phyloP scores from a whole-genome alignment of 2,797 vertebrate genomes.

The Molossus alvarezi region DNA sequence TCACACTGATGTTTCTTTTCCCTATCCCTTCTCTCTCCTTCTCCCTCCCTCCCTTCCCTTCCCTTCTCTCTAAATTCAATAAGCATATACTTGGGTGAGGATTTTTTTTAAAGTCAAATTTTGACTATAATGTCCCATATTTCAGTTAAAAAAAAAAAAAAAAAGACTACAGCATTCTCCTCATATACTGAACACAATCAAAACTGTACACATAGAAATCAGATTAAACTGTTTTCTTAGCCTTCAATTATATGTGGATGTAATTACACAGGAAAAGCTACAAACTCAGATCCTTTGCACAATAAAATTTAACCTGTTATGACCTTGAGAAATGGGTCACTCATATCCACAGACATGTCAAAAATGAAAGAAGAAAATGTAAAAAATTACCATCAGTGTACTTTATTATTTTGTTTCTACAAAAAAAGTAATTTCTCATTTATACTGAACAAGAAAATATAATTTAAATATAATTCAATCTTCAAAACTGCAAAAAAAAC shows the following conservation, averaged over 20 bases:
- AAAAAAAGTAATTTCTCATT: conserved; percentile 2
- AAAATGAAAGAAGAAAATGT: conserved; percentile 7
- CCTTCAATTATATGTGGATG: background rate
- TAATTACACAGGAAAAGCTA: conserved; percentile 54
- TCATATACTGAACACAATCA: background rate
- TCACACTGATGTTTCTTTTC: background rate
- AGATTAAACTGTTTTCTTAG: conserved; percentile 5
- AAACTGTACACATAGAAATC: conserved; percentile 24
- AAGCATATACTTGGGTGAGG: too few relatives aligned
- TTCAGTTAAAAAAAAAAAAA: background rate
- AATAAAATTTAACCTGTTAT: conserved; percentile 24
- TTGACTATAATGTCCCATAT: background rate
- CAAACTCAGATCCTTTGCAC: background rate
- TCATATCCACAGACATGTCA: conserved; percentile 45
- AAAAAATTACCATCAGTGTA: conserved; percentile 3
- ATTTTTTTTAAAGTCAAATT: background rate
- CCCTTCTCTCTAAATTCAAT: background rate
- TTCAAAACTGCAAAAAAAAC: background rate
- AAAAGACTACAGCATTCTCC: background rate
- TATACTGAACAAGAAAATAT: conserved; percentile 32
- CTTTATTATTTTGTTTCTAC: conserved; percentile 52
- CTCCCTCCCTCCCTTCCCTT: background rate
- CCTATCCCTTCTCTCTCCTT: too few relatives aligned
- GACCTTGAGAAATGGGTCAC: conserved; percentile 27
- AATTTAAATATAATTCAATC: conserved; percentile 51